These are phyloP conservation scores for Sebastes nivosus DNA, from an alignment of 2,797 vertebrate genomes.

Conservation along the genomic window DNA sequence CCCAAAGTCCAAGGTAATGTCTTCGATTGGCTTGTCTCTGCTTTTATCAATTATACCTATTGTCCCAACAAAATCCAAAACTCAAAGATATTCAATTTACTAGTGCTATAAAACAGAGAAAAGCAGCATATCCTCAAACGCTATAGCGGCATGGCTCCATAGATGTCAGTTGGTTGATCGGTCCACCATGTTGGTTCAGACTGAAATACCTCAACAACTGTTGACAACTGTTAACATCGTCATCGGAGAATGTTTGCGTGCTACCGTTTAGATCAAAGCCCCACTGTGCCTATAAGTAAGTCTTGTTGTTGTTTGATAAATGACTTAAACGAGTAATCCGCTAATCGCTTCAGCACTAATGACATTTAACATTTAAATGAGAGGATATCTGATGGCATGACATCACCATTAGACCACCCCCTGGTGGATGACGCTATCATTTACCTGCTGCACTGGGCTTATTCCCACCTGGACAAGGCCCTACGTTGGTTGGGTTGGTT, in stretches of 20 bases:
- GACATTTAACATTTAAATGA: not conserved
- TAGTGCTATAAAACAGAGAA: not conserved
- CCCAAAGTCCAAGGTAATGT: too few relatives aligned
- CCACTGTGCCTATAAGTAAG: not conserved
- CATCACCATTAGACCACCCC: not conserved
- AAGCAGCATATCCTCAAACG: not conserved
- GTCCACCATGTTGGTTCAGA: not conserved
- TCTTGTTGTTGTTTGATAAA: not conserved
- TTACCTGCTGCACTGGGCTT: not conserved
- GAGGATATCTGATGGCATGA: not conserved
- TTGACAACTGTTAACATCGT: not conserved
- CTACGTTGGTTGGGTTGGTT: too few relatives aligned
- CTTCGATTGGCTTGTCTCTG: too few relatives aligned
- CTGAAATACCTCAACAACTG: not conserved
- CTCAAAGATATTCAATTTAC: not conserved
- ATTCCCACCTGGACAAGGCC: not conserved
- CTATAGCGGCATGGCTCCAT: too few relatives aligned
- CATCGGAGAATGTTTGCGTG: not conserved
- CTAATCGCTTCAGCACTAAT: not conserved
- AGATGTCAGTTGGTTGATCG: not conserved
- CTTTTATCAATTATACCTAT: too few relatives aligned
- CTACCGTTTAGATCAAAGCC: not conserved
- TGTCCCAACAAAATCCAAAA: not conserved
- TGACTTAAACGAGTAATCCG: not conserved
- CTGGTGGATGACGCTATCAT: not conserved